Conservation (phyloP, 2,797 vertebrate genomes). For the Cuculus canorus region DNA sequence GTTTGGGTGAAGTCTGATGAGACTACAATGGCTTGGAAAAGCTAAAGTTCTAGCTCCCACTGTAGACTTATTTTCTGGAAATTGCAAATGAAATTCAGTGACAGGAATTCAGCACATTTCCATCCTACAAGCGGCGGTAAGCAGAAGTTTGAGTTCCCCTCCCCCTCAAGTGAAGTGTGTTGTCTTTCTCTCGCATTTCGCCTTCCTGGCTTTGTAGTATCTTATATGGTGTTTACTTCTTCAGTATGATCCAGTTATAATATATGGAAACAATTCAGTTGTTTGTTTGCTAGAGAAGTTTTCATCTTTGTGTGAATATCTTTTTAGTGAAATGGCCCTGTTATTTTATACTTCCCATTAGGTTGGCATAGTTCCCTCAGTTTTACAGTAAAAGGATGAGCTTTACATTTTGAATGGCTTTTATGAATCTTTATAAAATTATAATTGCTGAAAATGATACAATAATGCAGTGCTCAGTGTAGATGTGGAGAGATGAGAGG, state of each 20-base stretch:
- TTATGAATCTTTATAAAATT: slow-evolving; percentile 33
- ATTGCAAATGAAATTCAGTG: not conserved
- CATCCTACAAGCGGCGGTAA: not conserved
- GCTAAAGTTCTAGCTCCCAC: not conserved
- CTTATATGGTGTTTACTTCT: not conserved
- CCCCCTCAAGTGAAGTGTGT: not conserved
- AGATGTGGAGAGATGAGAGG: not conserved
- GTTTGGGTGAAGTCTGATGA: slow-evolving; percentile 34
- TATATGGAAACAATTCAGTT: not conserved
- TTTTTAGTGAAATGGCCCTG: slow-evolving; percentile 20
- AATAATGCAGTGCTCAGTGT: slow-evolving; percentile 17
- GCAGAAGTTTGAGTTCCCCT: not conserved
- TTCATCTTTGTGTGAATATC: not conserved
- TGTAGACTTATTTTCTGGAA: slow-evolving; percentile 10
- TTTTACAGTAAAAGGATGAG: slow-evolving; percentile 33
- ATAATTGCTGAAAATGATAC: slow-evolving; percentile 50
- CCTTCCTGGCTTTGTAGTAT: not conserved
- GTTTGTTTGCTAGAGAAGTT: slow-evolving; percentile 32
- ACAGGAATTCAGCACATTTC: not conserved
- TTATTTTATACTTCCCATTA: slow-evolving; percentile 51
- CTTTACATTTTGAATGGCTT: slow-evolving; percentile 52
- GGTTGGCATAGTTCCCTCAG: slow-evolving; percentile 9
- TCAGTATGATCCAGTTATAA: not conserved
- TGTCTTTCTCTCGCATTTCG: not conserved
- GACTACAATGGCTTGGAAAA: not conserved